phyloP scores from a whole-genome alignment of 1,140 invertebrate genomes.

The Brachionus manjavacas region DNA sequence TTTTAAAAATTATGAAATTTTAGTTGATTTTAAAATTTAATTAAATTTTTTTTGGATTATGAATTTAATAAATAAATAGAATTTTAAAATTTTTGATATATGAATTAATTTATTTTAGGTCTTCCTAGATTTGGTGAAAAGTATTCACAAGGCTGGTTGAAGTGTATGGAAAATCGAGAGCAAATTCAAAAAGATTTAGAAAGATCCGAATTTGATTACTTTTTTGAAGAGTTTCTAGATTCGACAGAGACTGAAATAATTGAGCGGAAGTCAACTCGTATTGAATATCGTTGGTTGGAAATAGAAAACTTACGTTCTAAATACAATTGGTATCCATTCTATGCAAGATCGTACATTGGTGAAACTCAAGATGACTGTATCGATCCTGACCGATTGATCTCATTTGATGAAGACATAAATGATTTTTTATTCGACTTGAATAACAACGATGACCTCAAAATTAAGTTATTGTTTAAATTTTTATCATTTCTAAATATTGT shows the following conservation, averaged over 20 bases:
- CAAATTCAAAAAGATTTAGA: background rate
- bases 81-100: no score
- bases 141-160: background rate
- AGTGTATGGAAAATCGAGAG: background rate
- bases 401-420: slow-evolving; percentile 30
- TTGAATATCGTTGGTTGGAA: slow-evolving; percentile 8
- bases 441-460: background rate
- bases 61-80: no score
- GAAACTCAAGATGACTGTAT: slow-evolving; percentile 31
- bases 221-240: background rate
- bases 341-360: background rate
- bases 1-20: no score
- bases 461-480: background rate
- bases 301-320: slow-evolving; percentile 1
- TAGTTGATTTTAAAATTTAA: no score
- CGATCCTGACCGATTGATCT: background rate
- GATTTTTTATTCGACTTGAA: slow-evolving; percentile 26
- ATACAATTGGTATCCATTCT: slow-evolving; percentile 30
- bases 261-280: background rate
- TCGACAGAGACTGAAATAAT: background rate
- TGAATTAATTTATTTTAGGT: background rate
- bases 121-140: slow-evolving; percentile 28
- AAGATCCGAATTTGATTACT: background rate
- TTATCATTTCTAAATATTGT: background rate
- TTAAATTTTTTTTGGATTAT: no score